Base-by-base conservation (phyloP, 2,113 vertebrate species). In the Platysteira castanea region DNA sequence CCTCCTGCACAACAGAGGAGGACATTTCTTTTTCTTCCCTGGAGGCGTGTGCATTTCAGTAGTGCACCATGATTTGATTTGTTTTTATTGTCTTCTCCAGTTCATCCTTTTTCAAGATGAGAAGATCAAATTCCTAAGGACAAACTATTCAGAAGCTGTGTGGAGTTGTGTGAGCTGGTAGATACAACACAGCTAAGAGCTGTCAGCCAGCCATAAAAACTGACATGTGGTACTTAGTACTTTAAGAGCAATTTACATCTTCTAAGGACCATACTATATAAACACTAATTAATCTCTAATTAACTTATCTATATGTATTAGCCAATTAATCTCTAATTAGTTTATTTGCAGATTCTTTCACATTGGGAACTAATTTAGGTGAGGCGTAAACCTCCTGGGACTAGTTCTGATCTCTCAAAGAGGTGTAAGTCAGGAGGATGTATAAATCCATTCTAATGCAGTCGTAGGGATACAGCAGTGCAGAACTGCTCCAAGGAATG, bases 241-340 rank as follows among this genome's bases (percentile, higher is more conserved):
- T 92, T 96, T 59, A 84, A 89, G 52, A 92, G 85, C 76, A 90
- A 94, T 89, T 95, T 96, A 52, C 47, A 78, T 95, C 83, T 96
- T 96, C 85, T 81, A 90, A 95, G 83, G 76, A 94, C 73, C 65
- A 64, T 70, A 15, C 85, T 92, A 68, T 89, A 90, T 90, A 93
- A 96, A 95, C 85, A 93, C 71, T 90, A 95, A 95, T 95, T 96
- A 96, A 94, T 94, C 52, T 74, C 71, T 96, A 85, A 96, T 86
- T 95, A 94, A 94, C 89, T 95, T 95, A 95, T 95, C 86, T 94
- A 94, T 93, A 93, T 95, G 95, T 96, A 96, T 95, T 96, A 94
- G 85, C 52, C 90, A 95, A 87, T 93, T 96, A 94, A 92, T 96
- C 88, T 80, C 95, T 89, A 93, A 96, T 95, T 95, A 94, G 92